A percentile compares a stretch with the other conserved stretches of the same genome.
Conservation (phyloP, 2,888 invertebrate genomes). For the Nephrocerus scutellatus region DNA sequence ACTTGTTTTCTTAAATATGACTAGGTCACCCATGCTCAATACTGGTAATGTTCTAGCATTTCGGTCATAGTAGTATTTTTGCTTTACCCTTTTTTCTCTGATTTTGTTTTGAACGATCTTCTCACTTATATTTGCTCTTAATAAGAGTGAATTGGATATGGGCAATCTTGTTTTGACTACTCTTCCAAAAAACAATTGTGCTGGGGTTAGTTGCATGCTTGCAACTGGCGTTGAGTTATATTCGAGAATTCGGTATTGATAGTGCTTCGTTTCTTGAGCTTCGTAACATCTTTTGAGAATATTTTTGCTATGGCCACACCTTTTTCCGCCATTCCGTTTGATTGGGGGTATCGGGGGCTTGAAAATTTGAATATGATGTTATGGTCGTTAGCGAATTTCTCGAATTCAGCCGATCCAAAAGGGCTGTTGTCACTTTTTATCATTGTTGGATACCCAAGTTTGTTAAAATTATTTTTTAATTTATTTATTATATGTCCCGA, state of each 20-base stretch:
- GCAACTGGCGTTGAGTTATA: constrained; percentile 21
- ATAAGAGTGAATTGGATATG: constrained; percentile 12
- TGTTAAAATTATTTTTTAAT: constrained; percentile 17
- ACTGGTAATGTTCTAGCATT: constrained; percentile 15
- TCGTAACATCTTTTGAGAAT: constrained; percentile 22
- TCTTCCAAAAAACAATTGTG: constrained; percentile 18
- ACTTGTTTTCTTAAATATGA: constrained; percentile 22
- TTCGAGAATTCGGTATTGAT: constrained; percentile 22
- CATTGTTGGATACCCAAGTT: constrained; percentile 25
- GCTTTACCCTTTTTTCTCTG: constrained; percentile 15
- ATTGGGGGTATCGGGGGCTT: constrained; percentile 14
- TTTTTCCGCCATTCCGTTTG: too few species aligned
- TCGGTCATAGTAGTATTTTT: constrained; percentile 20
- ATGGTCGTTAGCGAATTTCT: constrained; percentile 5
- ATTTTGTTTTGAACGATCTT: constrained; percentile 11
- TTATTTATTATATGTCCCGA: constrained; percentile 6
- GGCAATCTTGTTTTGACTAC: constrained; percentile 20
- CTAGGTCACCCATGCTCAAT: constrained; percentile 12
- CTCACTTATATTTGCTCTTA: constrained; percentile 12
- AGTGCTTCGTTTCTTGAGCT: constrained; percentile 7
- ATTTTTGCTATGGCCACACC: constrained; percentile 20
- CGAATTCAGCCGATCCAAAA: constrained; percentile 15
- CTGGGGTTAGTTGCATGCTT: constrained; percentile 16
- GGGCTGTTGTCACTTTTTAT: constrained; percentile 19
- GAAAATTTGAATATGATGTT: constrained; percentile 16